Conservation (phyloP, 2,797 vertebrate genomes). For the Enteromius afrohamiltoni region DNA sequence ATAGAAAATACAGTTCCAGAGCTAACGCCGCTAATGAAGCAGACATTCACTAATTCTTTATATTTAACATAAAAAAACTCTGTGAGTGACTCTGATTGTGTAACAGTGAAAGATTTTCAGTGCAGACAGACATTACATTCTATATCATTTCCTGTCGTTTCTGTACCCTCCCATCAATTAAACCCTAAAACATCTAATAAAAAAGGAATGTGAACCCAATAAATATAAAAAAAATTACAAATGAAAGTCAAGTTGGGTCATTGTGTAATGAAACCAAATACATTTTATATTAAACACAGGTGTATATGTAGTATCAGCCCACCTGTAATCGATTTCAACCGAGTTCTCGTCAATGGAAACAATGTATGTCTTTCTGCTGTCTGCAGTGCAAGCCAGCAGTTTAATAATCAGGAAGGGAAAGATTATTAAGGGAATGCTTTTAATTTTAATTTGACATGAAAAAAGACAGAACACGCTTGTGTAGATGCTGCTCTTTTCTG, state of each 20-base stretch:
- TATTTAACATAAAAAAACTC: no score
- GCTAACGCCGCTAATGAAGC: no score
- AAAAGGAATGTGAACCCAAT: background rate
- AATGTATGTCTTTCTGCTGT: constrained; percentile 59
- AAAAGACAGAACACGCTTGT: constrained; percentile 52
- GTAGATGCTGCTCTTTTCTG: background rate
- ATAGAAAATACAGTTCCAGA: no score
- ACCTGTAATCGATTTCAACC: constrained; percentile 66
- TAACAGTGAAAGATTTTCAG: background rate
- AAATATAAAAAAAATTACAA: background rate
- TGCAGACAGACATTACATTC: background rate
- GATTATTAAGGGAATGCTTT: constrained; percentile 72
- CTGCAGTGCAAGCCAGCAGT: constrained; percentile 48
- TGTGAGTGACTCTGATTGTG: no score
- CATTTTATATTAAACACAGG: constrained; percentile 5
- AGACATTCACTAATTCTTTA: no score
- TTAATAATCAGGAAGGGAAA: constrained; percentile 70
- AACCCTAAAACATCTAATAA: constrained; percentile 4
- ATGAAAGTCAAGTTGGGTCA: background rate
- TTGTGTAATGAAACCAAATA: constrained; percentile 7
- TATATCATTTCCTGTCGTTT: background rate
- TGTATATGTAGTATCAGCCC: background rate
- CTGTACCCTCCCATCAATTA: background rate
- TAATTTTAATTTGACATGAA: constrained; percentile 73
- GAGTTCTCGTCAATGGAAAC: constrained; percentile 71